Evolutionary conservation across 2,888 invertebrate genomes (phyloP).

Genomic region (Ophion costatus): DNA sequence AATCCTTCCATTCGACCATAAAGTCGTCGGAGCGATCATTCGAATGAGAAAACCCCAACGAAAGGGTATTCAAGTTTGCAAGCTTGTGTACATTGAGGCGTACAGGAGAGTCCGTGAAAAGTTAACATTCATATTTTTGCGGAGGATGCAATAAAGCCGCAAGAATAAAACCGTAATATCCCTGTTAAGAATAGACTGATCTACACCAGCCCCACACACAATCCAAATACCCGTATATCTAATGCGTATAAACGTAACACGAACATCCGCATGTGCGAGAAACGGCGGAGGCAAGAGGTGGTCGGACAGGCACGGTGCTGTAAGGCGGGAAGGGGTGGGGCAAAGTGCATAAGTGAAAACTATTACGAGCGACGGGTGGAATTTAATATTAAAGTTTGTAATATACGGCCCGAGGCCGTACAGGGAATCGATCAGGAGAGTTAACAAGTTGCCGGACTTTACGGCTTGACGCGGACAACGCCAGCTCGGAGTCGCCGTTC

Average conservation of each 20-base stretch:
- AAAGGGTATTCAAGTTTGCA: too few relatives aligned
- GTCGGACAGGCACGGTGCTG: not conserved
- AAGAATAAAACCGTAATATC: too few relatives aligned
- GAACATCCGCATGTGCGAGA: not conserved
- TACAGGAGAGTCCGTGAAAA: too few relatives aligned
- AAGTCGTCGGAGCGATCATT: too few relatives aligned
- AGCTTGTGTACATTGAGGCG: too few relatives aligned
- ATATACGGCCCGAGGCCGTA: constrained; percentile 72
- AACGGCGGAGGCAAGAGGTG: not conserved
- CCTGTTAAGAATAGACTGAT: not conserved
- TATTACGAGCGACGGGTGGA: constrained; percentile 76
- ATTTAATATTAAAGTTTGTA: constrained; percentile 78
- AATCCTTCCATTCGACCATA: too few relatives aligned
- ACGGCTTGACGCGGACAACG: constrained; percentile 76
- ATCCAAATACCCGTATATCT: not conserved
- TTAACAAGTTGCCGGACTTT: constrained; percentile 77
- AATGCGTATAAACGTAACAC: not conserved
- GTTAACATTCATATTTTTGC: too few relatives aligned
- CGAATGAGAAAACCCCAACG: too few relatives aligned
- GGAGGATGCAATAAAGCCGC: too few relatives aligned
- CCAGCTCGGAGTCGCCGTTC: constrained; percentile 14
- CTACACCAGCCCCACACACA: not conserved
- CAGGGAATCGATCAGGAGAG: constrained; percentile 77
- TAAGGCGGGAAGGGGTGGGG: constrained; percentile 33
- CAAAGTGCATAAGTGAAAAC: constrained; percentile 72